phyloP scores from a whole-genome alignment of 2,888 invertebrate genomes.

The Acanthosoma haemorrhoidale region DNA sequence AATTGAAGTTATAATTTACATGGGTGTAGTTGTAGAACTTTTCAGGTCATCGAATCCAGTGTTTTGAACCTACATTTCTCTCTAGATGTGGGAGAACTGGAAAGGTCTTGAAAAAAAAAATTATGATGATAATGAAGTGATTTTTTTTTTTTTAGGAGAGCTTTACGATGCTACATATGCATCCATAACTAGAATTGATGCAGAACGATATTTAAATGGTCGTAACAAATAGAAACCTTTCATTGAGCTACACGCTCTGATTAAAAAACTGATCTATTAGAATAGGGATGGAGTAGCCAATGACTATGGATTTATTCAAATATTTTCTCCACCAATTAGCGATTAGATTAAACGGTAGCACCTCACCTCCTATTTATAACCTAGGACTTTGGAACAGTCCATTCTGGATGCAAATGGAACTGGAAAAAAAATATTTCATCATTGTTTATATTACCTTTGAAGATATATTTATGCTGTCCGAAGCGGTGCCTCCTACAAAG shows the following conservation, averaged over 20 bases:
- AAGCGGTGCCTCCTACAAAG: background rate
- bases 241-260: background rate
- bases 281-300: background rate
- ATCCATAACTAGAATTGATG: no score
- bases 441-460: background rate
- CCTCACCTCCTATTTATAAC: background rate
- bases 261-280: background rate
- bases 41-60: no score
- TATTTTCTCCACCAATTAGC: slow-evolving; percentile 2
- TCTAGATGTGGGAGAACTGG: no score
- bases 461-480: no score
- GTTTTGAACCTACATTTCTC: no score
- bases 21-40: no score
- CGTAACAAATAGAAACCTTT: background rate
- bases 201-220: no score
- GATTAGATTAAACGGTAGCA: background rate
- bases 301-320: background rate
- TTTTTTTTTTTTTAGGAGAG: no score
- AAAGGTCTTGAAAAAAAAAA: no score
- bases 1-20: no score
- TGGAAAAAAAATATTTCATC: slow-evolving; percentile 9
- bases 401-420: slow-evolving; percentile 16
- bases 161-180: no score
- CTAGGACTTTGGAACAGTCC: background rate
- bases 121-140: no score